Conservation (phyloP, 1,140 invertebrate genomes). For the Octopus bimaculoides region DNA sequence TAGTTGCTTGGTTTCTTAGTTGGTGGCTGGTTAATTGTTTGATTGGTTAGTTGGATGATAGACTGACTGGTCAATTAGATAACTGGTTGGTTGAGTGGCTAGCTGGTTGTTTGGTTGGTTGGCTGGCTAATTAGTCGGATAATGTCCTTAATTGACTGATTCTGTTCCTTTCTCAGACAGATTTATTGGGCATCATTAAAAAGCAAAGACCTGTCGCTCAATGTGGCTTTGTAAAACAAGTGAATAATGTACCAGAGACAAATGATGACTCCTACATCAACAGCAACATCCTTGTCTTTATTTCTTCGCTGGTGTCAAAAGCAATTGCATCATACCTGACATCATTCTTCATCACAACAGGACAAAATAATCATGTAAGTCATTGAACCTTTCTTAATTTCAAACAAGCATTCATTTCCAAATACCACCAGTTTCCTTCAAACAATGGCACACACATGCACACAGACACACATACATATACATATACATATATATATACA, state of each 20-base stretch:
- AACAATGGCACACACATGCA: neutral
- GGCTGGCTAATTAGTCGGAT: no score
- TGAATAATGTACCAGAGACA: constrained; percentile 7
- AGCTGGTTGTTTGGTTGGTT: no score
- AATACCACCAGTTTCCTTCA: neutral
- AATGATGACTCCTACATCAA: constrained; percentile 27
- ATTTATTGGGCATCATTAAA: constrained; percentile 13
- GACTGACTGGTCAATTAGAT: neutral
- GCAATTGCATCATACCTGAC: constrained; percentile 35
- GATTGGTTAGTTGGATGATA: no score
- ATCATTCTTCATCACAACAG: constrained; percentile 30
- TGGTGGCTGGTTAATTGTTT: no score
- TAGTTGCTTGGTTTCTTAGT: no score
- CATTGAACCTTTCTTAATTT: neutral
- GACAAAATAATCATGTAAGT: constrained; percentile 22
- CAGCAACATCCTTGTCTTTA: constrained; percentile 40
- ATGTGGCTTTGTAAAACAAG: constrained; percentile 14
- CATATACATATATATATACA: no score
- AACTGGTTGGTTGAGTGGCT: no score
- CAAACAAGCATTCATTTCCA: neutral
- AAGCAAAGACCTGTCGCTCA: neutral
- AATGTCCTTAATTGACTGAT: neutral
- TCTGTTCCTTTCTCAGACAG: constrained; percentile 11
- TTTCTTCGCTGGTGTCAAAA: constrained; percentile 40
- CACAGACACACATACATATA: neutral